A percentile compares a stretch with the other conserved stretches of the same genome.
Evolutionary conservation across 2,113 vertebrate species (phyloP).

Genomic region (Lichenostomus cassidix): DNA sequence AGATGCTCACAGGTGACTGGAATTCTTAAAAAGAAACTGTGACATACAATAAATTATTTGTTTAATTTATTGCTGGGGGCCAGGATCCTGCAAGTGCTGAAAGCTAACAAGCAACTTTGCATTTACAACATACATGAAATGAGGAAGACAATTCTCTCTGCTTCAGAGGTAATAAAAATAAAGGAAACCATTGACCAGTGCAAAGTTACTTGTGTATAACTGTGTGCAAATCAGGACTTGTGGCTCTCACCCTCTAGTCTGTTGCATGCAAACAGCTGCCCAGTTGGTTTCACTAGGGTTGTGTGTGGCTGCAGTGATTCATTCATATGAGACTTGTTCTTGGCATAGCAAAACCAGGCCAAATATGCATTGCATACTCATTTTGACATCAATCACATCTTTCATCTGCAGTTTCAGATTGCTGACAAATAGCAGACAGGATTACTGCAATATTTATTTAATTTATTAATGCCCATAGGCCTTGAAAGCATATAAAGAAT

Average conservation of each 20-base stretch:
- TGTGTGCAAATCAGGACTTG: not conserved
- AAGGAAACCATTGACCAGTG: not conserved
- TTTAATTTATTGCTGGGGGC: not conserved
- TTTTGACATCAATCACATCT: not conserved
- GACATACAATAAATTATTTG: not conserved
- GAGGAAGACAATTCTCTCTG: not conserved
- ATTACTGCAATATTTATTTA: not conserved
- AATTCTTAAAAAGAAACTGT: not conserved
- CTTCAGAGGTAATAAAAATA: constrained; percentile 8
- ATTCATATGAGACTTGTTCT: not conserved
- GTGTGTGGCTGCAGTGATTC: not conserved
- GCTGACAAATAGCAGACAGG: not conserved
- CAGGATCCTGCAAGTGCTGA: not conserved
- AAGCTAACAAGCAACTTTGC: not conserved
- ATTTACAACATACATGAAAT: not conserved
- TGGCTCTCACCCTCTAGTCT: not conserved
- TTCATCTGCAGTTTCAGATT: not conserved
- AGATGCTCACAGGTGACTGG: not conserved
- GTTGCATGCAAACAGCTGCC: not conserved
- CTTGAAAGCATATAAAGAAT: not conserved
- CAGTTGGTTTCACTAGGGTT: not conserved
- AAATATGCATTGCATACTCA: not conserved
- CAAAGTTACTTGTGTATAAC: not conserved
- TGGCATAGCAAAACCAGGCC: not conserved
- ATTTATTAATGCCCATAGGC: not conserved